A percentile compares a stretch with the other conserved stretches of the same genome.
Conservation (phyloP, 2,888 invertebrate genomes). For the Heteromyza rotundicornis region DNA sequence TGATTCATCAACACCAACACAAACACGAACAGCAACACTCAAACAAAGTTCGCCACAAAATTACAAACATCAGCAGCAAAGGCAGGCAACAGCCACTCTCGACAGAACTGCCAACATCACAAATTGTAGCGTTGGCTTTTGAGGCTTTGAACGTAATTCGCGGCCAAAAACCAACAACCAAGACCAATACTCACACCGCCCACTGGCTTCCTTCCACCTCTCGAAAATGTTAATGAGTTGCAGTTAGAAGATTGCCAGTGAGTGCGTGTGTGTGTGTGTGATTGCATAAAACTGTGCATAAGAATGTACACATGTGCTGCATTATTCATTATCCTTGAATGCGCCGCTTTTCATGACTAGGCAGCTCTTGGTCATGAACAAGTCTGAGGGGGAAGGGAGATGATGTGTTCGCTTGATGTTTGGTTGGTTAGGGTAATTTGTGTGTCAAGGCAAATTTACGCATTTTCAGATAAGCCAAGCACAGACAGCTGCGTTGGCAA, state of each 20-base stretch:
- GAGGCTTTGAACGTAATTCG: not conserved
- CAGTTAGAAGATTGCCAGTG: not conserved
- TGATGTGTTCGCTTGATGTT: not conserved
- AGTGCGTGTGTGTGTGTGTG: not conserved
- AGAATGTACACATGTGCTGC: not conserved
- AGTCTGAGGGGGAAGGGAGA: not conserved
- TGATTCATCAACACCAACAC: no score
- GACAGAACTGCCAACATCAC: not conserved
- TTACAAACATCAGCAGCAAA: not conserved
- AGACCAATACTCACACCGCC: no score
- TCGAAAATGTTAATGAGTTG: not conserved
- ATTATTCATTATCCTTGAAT: not conserved
- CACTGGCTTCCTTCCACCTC: not conserved
- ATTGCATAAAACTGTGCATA: not conserved
- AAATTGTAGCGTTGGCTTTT: not conserved
- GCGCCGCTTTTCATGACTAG: not conserved
- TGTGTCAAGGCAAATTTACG: slow-evolving; percentile 3
- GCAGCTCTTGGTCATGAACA: no score
- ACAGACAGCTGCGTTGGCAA: no score
- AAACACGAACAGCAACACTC: no score
- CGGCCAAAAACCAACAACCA: not conserved
- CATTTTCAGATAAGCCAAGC: no score
- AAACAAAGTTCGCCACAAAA: not conserved
- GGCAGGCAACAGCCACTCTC: not conserved
- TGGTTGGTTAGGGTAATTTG: not conserved